Base-by-base conservation (phyloP, 2,797 vertebrate species). In the Aselliscus stoliczkanus region DNA sequence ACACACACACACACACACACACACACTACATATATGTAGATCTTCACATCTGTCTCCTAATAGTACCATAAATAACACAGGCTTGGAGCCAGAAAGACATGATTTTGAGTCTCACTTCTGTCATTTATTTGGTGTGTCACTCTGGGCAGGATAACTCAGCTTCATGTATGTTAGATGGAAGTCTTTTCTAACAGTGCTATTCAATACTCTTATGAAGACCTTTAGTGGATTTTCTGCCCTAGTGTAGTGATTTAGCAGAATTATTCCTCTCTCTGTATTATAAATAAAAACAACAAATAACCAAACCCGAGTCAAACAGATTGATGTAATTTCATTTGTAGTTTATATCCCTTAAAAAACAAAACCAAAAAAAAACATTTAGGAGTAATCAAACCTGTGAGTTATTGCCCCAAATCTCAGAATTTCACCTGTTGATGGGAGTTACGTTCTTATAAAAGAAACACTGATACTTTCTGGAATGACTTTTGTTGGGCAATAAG, bases 181-280 rank as follows among this genome's bases (percentile, higher is more conserved):
- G 42, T 82, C 25, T 81, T 96, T 93, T 90, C 58, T 77, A 47
- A 95, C 37, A 73, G 67, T 62, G 84, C 65, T 88, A 54, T 70
- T 83, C 34, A 56, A 75, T 13, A 87, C 1, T 50, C 2, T 56
- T 80, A 69, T 27, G 52, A 95, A 86, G 52, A 75, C 54, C 34
- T 2, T 93, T n/a, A 70, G 25, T 37, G n/a, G 31, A 44, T 47
- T 87, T 15, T 60, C 9, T 91, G 58, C 56, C 12, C 62, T 72
- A 64, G 1, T 90, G 23, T 60, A 21, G 23, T 52, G 7, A 79
- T 85, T 92, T 39, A 92, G 9, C 23, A 75, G 94, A 81, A 87
- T 73, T 39, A 77, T 79, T 67, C 92, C 17, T 23, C 77, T 9
- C 39, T 29, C 42, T 34, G 0, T 72, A 47, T 76, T 86, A 44